Percentiles rank a stretch among this genome's conserved stretches.
Conservation (phyloP, 2,797 vertebrate genomes). For the Prionace glauca region DNA sequence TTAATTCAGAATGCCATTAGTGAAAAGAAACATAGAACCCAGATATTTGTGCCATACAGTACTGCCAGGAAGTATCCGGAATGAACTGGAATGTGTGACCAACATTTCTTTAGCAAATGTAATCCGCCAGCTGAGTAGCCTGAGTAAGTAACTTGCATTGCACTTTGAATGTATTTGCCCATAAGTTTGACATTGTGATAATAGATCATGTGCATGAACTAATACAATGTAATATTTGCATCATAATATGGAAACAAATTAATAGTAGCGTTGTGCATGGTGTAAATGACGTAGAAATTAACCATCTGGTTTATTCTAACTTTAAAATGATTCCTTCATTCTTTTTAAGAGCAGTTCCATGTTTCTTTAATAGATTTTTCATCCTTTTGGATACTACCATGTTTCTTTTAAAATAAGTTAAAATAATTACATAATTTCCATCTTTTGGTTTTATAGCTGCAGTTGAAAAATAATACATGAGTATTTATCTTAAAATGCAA, state of each 20-base stretch:
- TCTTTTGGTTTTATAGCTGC: neutral
- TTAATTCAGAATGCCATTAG: constrained; percentile 82
- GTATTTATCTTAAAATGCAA: neutral
- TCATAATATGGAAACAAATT: neutral
- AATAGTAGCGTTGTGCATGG: neutral
- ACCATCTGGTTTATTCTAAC: neutral
- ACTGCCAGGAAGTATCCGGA: constrained; percentile 88
- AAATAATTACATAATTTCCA: neutral
- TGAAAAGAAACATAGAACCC: constrained; percentile 96
- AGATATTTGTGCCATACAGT: constrained; percentile 95
- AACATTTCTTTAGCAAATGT: constrained; percentile 97
- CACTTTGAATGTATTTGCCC: constrained; percentile 42
- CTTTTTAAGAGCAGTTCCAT: neutral
- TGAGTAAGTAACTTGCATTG: constrained; percentile 72
- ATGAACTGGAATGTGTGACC: constrained; percentile 96
- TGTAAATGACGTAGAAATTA: neutral
- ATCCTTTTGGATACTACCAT: neutral
- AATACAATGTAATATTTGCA: neutral
- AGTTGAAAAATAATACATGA: neutral
- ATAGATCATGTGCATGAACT: neutral
- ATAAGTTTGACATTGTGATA: constrained; percentile 41
- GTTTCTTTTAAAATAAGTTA: neutral
- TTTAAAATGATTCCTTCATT: neutral
- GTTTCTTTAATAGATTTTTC: neutral
- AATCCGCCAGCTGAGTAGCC: constrained; percentile 94